Percentiles rank a stretch among this genome's conserved stretches.
Conservation (phyloP, 2,888 invertebrate species). For the Axea sp. region DNA sequence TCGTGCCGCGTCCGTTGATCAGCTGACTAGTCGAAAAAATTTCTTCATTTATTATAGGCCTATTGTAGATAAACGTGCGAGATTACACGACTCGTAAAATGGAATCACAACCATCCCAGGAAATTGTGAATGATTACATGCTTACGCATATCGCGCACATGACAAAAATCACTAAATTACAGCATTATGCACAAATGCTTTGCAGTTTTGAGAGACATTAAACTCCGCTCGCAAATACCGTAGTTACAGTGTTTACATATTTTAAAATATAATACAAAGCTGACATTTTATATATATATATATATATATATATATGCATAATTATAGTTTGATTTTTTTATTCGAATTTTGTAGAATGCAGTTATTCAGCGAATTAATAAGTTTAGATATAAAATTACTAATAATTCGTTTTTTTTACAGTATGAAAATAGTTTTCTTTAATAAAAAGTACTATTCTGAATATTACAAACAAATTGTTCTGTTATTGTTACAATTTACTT, state of each 20-base stretch:
- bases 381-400: too few relatives aligned
- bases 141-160: slow-evolving; percentile 47
- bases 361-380: too few relatives aligned
- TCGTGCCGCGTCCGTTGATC: slow-evolving; percentile 59
- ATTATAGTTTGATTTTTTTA: too few relatives aligned
- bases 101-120: slow-evolving; percentile 57
- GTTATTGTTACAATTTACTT: too few relatives aligned
- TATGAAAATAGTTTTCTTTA: too few relatives aligned
- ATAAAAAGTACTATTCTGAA: too few relatives aligned
- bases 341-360: too few relatives aligned
- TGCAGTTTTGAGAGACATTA: slow-evolving; percentile 23
- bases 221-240: slow-evolving; percentile 13
- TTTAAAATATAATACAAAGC: slow-evolving; percentile 11
- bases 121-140: slow-evolving; percentile 62
- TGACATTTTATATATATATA: background rate
- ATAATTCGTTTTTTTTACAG: too few relatives aligned
- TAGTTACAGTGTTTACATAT: too few relatives aligned
- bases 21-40: slow-evolving; percentile 62
- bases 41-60: slow-evolving; percentile 61
- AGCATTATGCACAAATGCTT: slow-evolving; percentile 31
- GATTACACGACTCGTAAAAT: slow-evolving; percentile 60
- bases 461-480: too few relatives aligned
- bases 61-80: slow-evolving; percentile 60
- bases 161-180: slow-evolving; percentile 56
- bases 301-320: too few relatives aligned